phyloP scores from a whole-genome alignment of 2,888 invertebrate species.

The Dugesia japonica region DNA sequence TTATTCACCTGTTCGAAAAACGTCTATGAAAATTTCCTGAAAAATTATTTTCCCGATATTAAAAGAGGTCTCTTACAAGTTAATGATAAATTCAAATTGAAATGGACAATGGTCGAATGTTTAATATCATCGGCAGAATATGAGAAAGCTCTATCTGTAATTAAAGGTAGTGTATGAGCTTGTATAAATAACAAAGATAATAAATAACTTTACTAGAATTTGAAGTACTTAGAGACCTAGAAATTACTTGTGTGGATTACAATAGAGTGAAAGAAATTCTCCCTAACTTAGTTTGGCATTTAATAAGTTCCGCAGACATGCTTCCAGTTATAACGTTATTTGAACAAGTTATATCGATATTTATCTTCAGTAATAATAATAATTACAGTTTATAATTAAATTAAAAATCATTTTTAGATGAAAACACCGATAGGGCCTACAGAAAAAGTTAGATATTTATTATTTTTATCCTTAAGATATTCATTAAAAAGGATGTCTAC shows the following conservation, averaged over 20 bases:
- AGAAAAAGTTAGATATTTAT: not conserved
- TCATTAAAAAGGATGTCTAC: no score
- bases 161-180: not conserved
- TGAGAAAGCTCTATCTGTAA: not conserved
- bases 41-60: constrained; percentile 2
- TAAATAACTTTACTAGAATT: not conserved
- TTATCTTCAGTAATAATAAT: not conserved
- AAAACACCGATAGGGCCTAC: not conserved
- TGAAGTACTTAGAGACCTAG: not conserved
- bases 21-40: not conserved
- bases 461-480: not conserved
- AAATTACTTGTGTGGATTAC: not conserved
- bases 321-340: not conserved
- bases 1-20: not conserved
- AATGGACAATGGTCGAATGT: constrained; percentile 10
- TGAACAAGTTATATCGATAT: not conserved
- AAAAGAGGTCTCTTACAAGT: not conserved
- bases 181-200: not conserved
- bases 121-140: not conserved
- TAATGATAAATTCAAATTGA: constrained; percentile 3
- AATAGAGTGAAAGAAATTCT: not conserved
- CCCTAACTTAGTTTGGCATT: not conserved
- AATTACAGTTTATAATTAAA: not conserved
- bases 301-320: not conserved
- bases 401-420: not conserved